Percentiles rank a stretch among this genome's conserved stretches.
Evolutionary conservation across 1,140 invertebrate species (phyloP).

Genomic region (Campoletis sonorensis): DNA sequence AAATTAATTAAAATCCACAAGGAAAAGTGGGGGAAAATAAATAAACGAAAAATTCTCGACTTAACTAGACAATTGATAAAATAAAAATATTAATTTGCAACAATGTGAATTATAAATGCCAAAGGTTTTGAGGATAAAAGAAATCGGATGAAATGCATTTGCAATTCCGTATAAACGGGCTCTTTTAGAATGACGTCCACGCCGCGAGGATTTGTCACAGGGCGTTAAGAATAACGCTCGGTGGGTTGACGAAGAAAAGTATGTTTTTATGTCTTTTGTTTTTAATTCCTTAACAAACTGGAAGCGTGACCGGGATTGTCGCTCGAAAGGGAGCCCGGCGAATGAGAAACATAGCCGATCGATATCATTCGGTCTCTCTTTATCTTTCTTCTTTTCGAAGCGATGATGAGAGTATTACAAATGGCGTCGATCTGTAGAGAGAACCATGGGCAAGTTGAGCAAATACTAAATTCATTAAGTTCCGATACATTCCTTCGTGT

Average conservation of each 20-base stretch:
- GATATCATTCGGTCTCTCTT: not conserved
- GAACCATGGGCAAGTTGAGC: constrained; percentile 28
- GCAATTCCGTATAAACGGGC: constrained; percentile 32
- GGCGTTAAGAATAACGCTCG: constrained; percentile 44
- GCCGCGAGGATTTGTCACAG: constrained; percentile 50
- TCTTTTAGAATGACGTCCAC: constrained; percentile 47
- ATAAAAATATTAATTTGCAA: not conserved
- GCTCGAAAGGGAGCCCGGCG: not conserved
- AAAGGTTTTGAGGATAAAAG: not conserved
- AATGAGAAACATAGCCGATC: constrained; percentile 27
- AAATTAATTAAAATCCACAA: not conserved
- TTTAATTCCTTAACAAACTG: constrained; percentile 24
- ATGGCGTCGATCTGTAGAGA: constrained; percentile 41
- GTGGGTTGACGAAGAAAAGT: constrained; percentile 28
- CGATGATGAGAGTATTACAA: constrained; percentile 38
- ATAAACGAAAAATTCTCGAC: not conserved
- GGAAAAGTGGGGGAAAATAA: not conserved
- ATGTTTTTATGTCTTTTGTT: not conserved
- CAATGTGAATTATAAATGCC: not conserved
- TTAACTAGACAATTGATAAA: not conserved
- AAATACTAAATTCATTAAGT: constrained; percentile 60
- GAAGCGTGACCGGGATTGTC: constrained; percentile 33
- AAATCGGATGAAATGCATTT: constrained; percentile 5
- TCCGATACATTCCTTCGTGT: constrained; percentile 56
- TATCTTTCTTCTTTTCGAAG: constrained; percentile 2